Evolutionary conservation across 2,797 vertebrate species (phyloP).

Genomic region (Diglossa cyanea): DNA sequence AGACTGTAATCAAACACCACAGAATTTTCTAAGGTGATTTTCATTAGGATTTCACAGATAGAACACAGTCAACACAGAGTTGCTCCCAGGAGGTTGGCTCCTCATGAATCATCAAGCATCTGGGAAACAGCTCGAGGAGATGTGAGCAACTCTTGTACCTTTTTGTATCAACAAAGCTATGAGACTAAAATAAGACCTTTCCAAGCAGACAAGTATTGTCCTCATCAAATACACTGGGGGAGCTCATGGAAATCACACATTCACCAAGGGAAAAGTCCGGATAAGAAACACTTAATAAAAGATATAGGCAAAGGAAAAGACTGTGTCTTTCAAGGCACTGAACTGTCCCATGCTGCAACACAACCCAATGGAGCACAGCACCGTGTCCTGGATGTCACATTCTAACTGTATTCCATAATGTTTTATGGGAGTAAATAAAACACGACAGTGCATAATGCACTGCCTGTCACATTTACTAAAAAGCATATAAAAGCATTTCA

Average conservation of each 20-base stretch:
- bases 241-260: neutral
- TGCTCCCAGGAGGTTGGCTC: accelerated
- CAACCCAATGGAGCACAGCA: neutral
- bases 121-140: neutral
- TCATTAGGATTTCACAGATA: neutral
- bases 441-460: neutral
- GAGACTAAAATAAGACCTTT: neutral
- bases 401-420: neutral
- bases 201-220: neutral
- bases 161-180: neutral
- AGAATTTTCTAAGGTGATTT: neutral
- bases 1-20: neutral
- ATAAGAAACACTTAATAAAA: neutral
- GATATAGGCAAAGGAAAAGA: neutral
- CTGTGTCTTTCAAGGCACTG: neutral
- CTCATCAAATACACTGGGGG: neutral
- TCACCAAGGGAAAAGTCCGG: neutral
- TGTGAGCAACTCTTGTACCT: neutral
- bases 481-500: constrained; percentile 1
- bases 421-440: constrained; percentile 42
- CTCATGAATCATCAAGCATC: neutral
- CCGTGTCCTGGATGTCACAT: neutral
- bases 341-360: neutral
- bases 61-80: neutral
- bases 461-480: constrained; percentile 30